Evolutionary conservation across 2,888 invertebrate species (phyloP).

Genomic region (Bombyx huttoni): DNA sequence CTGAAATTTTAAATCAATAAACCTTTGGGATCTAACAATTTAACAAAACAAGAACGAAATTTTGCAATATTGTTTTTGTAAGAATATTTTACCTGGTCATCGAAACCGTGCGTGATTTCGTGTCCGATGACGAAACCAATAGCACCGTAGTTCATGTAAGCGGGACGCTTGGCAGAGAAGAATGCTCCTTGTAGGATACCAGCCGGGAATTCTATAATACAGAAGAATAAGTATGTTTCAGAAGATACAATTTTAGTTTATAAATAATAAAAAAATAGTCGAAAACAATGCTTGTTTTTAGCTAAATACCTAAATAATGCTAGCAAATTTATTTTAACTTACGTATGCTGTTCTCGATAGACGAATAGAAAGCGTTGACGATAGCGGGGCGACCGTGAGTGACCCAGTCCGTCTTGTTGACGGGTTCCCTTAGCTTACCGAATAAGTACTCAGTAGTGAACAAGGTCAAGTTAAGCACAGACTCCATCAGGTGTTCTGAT

Average conservation of each 20-base stretch:
- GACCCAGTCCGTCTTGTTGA: conserved; percentile 89
- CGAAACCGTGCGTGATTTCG: conserved; percentile 93
- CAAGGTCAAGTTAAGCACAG: conserved; percentile 82
- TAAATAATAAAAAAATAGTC: neutral
- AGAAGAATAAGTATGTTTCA: neutral
- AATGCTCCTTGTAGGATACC: conserved; percentile 94
- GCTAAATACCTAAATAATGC: too few species aligned
- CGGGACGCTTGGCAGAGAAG: conserved; percentile 89
- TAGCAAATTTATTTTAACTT: conserved; percentile 43
- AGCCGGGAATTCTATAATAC: conserved; percentile 86
- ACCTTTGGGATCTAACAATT: too few species aligned
- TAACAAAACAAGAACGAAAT: too few species aligned
- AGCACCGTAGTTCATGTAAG: conserved; percentile 93
- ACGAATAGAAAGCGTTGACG: conserved; percentile 89
- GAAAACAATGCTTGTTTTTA: neutral
- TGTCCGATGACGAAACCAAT: conserved; percentile 94
- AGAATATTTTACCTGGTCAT: conserved; percentile 74
- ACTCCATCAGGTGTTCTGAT: conserved; percentile 79
- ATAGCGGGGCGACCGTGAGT: conserved; percentile 87
- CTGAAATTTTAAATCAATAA: conserved; percentile 24
- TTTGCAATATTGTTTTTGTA: too few species aligned
- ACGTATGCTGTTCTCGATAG: conserved; percentile 91
- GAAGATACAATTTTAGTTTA: neutral
- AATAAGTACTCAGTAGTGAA: conserved; percentile 87
- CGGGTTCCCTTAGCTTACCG: conserved; percentile 81